phyloP scores from a whole-genome alignment of 2,888 invertebrate genomes.

The Tipula vernalis region DNA sequence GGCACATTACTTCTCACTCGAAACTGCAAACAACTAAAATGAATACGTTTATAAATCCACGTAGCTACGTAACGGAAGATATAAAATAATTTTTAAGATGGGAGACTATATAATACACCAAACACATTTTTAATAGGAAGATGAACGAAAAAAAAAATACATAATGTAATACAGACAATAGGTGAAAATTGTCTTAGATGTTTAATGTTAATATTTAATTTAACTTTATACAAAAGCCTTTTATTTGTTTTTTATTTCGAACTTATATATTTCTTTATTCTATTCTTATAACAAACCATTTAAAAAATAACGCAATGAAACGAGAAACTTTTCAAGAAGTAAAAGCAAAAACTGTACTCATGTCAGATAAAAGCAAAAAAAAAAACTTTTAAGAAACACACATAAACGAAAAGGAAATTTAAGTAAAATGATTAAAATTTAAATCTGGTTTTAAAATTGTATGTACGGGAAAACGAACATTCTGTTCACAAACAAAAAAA shows the following conservation, averaged over 20 bases:
- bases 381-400: not conserved
- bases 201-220: not conserved
- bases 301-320: not conserved
- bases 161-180: no score
- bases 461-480: not conserved
- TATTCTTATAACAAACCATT: not conserved
- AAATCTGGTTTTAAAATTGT: not conserved
- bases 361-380: not conserved
- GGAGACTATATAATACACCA: not conserved
- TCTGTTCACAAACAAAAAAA: not conserved
- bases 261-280: not conserved
- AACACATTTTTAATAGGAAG: not conserved
- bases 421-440: not conserved
- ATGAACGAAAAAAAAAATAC: not conserved
- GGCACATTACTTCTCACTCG: not conserved
- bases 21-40: not conserved
- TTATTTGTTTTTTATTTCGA: not conserved
- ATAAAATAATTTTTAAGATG: not conserved
- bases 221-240: not conserved
- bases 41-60: not conserved
- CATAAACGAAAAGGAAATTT: not conserved
- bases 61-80: not conserved
- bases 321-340: not conserved
- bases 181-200: not conserved
- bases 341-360: not conserved